phyloP scores from a whole-genome alignment of 2,888 invertebrate species.

The Nomada goodeniana region DNA sequence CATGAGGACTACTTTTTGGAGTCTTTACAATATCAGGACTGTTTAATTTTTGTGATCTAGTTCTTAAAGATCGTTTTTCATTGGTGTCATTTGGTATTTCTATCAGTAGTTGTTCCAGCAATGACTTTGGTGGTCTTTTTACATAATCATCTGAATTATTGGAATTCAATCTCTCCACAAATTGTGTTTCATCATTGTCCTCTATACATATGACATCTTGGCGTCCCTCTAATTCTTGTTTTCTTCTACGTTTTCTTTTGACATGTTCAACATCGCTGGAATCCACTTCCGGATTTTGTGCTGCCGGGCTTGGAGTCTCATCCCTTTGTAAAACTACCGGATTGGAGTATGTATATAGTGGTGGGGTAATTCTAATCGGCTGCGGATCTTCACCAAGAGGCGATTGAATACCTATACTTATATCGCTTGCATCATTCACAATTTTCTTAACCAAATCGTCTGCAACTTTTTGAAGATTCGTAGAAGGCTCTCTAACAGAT shows the following conservation, averaged over 20 bases:
- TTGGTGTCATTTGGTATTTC: constrained; percentile 90
- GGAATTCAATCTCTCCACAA: constrained; percentile 78
- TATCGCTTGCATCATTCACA: constrained; percentile 73
- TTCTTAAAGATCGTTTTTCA: constrained; percentile 85
- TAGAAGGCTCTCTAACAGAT: constrained; percentile 68
- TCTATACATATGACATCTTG: constrained; percentile 83
- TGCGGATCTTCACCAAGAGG: constrained; percentile 86
- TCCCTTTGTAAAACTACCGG: constrained; percentile 87
- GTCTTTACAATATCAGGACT: constrained; percentile 82
- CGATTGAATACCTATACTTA: constrained; percentile 76
- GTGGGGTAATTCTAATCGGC: constrained; percentile 90
- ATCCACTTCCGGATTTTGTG: constrained; percentile 80
- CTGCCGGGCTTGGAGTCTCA: constrained; percentile 84
- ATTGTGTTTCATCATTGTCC: constrained; percentile 80
- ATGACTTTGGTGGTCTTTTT: constrained; percentile 84
- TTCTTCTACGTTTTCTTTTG: constrained; percentile 82
- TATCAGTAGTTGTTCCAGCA: constrained; percentile 92
- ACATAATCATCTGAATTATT: constrained; percentile 80
- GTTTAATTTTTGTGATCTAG: constrained; percentile 82
- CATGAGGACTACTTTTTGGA: constrained; percentile 82
- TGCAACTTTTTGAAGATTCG: constrained; percentile 74
- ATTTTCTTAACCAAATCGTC: constrained; percentile 80
- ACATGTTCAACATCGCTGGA: constrained; percentile 80
- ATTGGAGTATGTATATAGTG: constrained; percentile 92
- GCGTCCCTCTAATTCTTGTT: constrained; percentile 82